Percentiles rank a stretch among this genome's conserved stretches.
These are phyloP conservation scores for Thera obeliscata DNA, from an alignment of 2,888 invertebrate species.

Conservation along the genomic window DNA sequence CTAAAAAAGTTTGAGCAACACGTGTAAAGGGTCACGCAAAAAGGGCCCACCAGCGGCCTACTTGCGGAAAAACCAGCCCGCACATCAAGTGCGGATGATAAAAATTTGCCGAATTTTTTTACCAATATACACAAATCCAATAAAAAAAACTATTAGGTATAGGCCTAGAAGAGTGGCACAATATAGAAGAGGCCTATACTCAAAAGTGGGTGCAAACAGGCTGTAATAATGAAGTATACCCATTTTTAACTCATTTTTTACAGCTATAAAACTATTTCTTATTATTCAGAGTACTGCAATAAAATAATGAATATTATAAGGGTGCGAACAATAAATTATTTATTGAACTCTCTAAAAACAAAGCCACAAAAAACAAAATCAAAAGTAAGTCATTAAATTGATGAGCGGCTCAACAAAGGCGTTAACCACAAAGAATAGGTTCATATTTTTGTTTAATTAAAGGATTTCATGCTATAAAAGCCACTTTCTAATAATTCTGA, in stretches of 20 bases:
- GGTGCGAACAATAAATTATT: conserved; percentile 39
- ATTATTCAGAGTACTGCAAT: conserved; percentile 5
- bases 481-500: conserved; percentile 62
- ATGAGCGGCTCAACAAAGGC: conserved; percentile 72
- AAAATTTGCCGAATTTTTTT: too few species aligned
- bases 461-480: conserved; percentile 75
- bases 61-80: too few species aligned
- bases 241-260: not conserved
- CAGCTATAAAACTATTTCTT: not conserved
- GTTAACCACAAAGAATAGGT: conserved; percentile 72
- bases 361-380: conserved; percentile 60
- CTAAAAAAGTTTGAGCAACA: too few species aligned
- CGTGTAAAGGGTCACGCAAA: too few species aligned
- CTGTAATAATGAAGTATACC: too few species aligned
- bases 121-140: too few species aligned
- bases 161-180: too few species aligned
- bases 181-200: too few species aligned
- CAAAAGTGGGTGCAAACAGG: too few species aligned
- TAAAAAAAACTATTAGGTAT: too few species aligned
- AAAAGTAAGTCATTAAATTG: conserved; percentile 75
- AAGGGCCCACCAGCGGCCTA: too few species aligned
- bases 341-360: conserved; percentile 36
- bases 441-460: conserved; percentile 79
- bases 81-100: too few species aligned
- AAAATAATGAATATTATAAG: conserved; percentile 23